These are phyloP conservation scores for Mungos mungo DNA, from an alignment of 2,113 vertebrate species.

Conservation along the genomic window DNA sequence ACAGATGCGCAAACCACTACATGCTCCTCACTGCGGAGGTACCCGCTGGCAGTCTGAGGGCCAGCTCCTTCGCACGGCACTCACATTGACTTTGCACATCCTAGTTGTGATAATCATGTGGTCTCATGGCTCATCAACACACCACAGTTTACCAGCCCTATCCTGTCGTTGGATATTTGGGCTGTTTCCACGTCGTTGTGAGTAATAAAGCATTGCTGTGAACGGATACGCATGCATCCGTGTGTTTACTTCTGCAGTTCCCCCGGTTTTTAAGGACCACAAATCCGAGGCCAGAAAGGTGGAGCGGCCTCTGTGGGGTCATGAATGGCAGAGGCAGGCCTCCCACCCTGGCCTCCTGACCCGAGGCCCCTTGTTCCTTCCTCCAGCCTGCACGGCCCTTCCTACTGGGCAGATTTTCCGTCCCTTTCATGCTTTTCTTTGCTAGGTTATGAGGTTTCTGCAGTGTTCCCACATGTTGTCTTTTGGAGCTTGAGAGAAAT, in stretches of 20 bases:
- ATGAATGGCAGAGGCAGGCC: not conserved
- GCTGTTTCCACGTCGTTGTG: not conserved
- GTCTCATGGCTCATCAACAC: not conserved
- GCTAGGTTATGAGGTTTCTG: not conserved
- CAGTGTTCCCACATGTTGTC: constrained; percentile 65
- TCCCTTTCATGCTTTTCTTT: constrained; percentile 69
- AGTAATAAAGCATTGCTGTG: not conserved
- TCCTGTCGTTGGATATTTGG: too few relatives aligned
- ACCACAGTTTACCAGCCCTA: not conserved
- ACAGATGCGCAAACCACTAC: not conserved
- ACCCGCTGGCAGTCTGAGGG: not conserved
- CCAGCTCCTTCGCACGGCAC: not conserved
- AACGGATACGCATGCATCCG: not conserved
- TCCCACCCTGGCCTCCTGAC: not conserved
- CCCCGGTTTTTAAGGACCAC: not conserved
- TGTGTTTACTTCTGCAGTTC: not conserved
- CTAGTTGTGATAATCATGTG: not conserved
- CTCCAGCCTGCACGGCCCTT: constrained; percentile 21
- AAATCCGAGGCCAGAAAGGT: not conserved
- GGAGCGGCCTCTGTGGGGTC: not conserved
- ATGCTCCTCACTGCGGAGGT: not conserved
- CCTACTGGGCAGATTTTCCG: constrained; percentile 40
- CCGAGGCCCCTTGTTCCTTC: not conserved
- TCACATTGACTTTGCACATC: not conserved
- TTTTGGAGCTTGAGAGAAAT: constrained; percentile 73